Percentiles rank a stretch among this genome's conserved stretches.
Evolutionary conservation across 2,113 vertebrate genomes (phyloP).

Genomic region (Hymenochirus boettgeri): DNA sequence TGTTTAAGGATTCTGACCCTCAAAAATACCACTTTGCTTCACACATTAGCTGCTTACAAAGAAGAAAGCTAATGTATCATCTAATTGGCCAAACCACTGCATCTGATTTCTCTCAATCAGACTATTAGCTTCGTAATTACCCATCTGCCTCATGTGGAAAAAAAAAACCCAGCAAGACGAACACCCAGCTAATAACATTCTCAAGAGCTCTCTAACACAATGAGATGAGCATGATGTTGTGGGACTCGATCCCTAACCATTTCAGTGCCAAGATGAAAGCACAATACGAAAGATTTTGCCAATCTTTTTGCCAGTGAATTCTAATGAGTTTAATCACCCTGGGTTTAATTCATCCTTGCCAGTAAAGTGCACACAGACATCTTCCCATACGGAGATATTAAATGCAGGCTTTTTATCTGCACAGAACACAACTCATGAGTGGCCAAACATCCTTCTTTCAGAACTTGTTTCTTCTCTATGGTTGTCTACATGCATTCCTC

Average conservation of each 20-base stretch:
- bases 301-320: conserved; percentile 59
- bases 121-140: conserved; percentile 99
- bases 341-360: conserved; percentile 55
- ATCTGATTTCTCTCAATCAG: conserved; percentile 99
- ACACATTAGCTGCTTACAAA: conserved; percentile 99
- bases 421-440: background rate
- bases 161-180: conserved; percentile 89
- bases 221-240: conserved; percentile 92
- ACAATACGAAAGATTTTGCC: conserved; percentile 65
- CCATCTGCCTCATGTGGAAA: conserved; percentile 98
- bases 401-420: conserved; percentile 8
- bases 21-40: conserved; percentile 98
- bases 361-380: conserved; percentile 10
- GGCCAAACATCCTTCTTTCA: background rate
- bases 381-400: conserved; percentile 5
- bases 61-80: conserved; percentile 99
- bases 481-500: too few relatives aligned
- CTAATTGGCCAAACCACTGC: conserved; percentile 99
- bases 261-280: conserved; percentile 75
- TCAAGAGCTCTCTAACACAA: conserved; percentile 98
- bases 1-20: conserved; percentile 98
- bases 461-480: background rate
- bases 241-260: conserved; percentile 82
- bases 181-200: conserved; percentile 99
- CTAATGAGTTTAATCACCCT: conserved; percentile 61